These are phyloP conservation scores for Leucophora obtusa DNA, from an alignment of 2,888 invertebrate species.

Conservation along the genomic window DNA sequence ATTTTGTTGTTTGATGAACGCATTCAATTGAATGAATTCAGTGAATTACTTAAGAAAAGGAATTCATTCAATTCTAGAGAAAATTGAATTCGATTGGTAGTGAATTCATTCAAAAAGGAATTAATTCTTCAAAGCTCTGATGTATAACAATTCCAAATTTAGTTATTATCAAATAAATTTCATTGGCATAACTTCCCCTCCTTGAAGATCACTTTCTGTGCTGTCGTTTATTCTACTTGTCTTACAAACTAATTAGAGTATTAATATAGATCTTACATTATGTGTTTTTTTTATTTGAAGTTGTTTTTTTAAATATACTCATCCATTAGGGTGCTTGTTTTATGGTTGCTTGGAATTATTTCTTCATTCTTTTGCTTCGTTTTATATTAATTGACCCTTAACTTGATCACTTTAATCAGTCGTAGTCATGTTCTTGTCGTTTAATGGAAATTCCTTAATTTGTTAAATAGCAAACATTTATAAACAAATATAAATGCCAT, in stretches of 20 bases:
- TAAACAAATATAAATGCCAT: conserved; percentile 37
- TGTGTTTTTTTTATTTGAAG: conserved; percentile 11
- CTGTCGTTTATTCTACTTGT: conserved; percentile 21
- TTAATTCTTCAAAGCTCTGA: too few species aligned
- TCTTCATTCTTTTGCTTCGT: conserved; percentile 26
- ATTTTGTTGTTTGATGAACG: too few species aligned
- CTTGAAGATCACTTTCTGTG: conserved; percentile 14
- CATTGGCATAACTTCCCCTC: conserved; percentile 1
- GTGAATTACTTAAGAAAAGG: too few species aligned
- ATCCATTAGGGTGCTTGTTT: background rate
- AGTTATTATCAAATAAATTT: background rate
- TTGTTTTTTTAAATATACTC: conserved; percentile 8
- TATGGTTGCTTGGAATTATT: background rate
- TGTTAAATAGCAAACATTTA: conserved; percentile 33
- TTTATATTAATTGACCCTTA: conserved; percentile 61
- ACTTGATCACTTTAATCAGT: conserved; percentile 58
- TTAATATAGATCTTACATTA: conserved; percentile 22
- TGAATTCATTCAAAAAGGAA: too few species aligned
- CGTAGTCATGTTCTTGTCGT: conserved; percentile 5
- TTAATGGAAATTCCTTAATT: conserved; percentile 41
- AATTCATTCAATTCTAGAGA: too few species aligned
- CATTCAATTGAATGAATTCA: too few species aligned
- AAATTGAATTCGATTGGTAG: too few species aligned
- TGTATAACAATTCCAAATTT: background rate
- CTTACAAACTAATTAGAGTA: conserved; percentile 53